Base-by-base conservation (phyloP, 2,888 invertebrate genomes). In the Dusona sp. region DNA sequence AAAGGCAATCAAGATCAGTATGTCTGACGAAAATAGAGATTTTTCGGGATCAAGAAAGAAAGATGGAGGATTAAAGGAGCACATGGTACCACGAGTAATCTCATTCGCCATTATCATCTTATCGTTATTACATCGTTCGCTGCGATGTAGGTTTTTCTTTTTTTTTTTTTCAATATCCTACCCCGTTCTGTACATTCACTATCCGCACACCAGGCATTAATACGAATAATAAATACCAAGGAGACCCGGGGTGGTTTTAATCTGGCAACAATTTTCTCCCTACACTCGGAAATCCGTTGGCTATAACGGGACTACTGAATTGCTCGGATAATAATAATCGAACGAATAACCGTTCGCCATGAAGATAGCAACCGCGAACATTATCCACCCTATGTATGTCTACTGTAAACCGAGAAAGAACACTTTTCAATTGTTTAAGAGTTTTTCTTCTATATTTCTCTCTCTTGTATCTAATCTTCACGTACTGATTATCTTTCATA, bases 181-280 rank as follows among this genome's bases (percentile, higher is more conserved):
- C 73, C 51, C 29, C 42, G 22, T 22, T 19, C 45, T 42, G 70
- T 36, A 68, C 38, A 80, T 80, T 61, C 38, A 68, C 78, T 57
- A 54, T 77, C 79, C 45, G 80, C 79, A 45, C 38, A 68, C 67
- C 51, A 65, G n/a, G 80, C 81, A 84, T 85, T 87, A 88, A 85
- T 87, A 82, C 38, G 68, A 79, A 72, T 67, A 54, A 88, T 87
- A 88, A 87, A 88, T 88, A 88, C 84, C n/a, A n/a, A 68, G 33
- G 70, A 79, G 73, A 61, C 57, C 64, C 54, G 33, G 48, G 70
- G 22, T 33, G 75, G 77, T 74, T 87, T 87, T 88, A 88, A 88
- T 88, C 88, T 85, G 77, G 84, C 87, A 87, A 86, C 77, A 84
- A 87, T 88, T 87, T 86, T 78, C 84, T 84, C 84, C 48, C 57